These are phyloP conservation scores for Candidula unifasciata DNA, from an alignment of 2,888 invertebrate genomes.

Conservation along the genomic window DNA sequence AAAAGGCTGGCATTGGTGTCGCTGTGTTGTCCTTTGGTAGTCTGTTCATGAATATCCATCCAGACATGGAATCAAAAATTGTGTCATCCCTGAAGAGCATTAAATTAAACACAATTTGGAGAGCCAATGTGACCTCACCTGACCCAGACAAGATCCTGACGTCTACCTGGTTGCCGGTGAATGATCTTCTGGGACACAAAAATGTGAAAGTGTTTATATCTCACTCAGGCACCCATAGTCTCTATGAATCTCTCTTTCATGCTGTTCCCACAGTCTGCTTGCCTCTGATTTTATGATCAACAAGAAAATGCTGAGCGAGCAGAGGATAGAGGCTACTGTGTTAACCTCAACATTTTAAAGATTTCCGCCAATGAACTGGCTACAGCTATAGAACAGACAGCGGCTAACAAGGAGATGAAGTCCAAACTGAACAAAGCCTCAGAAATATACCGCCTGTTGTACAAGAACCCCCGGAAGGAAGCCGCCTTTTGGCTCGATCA, in stretches of 20 bases:
- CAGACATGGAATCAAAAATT: neutral
- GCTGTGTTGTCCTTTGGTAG: conserved; percentile 13
- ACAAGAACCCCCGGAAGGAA: conserved; percentile 9
- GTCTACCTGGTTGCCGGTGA: neutral
- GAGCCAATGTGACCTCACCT: conserved; percentile 10
- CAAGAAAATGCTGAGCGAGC: neutral
- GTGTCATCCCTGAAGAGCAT: neutral
- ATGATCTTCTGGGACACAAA: conserved; percentile 22
- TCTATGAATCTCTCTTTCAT: neutral
- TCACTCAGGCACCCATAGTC: neutral
- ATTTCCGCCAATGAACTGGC: neutral
- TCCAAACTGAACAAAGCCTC: conserved; percentile 4
- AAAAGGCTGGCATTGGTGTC: conserved; percentile 10
- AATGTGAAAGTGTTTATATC: conserved; percentile 12
- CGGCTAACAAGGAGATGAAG: neutral
- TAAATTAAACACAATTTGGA: conserved; percentile 15
- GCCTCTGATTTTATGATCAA: neutral
- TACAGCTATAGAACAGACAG: neutral
- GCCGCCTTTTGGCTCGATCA: conserved; percentile 35
- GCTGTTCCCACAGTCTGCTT: neutral
- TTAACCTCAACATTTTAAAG: neutral
- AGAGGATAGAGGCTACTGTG: neutral
- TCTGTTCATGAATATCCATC: conserved; percentile 21
- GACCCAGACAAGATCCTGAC: conserved; percentile 6
- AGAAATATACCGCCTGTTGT: conserved; percentile 1